phyloP scores from a whole-genome alignment of 2,113 vertebrate species.

The Hippocampus comes region DNA sequence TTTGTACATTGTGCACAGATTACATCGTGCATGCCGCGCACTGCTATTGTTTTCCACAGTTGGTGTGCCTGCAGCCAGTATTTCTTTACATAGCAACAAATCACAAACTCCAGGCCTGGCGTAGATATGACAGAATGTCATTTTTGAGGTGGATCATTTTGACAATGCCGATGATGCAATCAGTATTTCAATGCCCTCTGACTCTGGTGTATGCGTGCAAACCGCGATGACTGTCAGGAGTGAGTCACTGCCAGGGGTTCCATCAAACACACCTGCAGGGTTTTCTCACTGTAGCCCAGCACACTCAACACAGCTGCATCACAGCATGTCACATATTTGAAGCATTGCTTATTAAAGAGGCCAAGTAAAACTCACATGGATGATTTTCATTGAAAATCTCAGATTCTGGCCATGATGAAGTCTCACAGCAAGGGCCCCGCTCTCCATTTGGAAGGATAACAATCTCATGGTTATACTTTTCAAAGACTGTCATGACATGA shows the following conservation, averaged over 20 bases:
- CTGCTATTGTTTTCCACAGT: too few relatives aligned
- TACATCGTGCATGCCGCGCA: too few relatives aligned
- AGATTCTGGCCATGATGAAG: constrained; percentile 1
- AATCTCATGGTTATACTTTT: neutral
- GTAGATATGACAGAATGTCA: neutral
- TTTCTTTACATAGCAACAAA: neutral
- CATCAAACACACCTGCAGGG: constrained; percentile 70
- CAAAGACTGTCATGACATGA: constrained; percentile 8
- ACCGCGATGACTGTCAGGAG: constrained; percentile 52
- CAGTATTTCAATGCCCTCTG: constrained; percentile 33
- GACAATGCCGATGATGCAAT: neutral
- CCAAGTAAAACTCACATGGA: constrained; percentile 16
- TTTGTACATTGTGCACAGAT: neutral
- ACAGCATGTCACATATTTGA: constrained; percentile 29
- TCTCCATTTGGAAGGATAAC: constrained; percentile 7
- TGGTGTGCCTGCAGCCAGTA: neutral
- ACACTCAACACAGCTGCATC: constrained; percentile 54
- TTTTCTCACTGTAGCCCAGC: constrained; percentile 45
- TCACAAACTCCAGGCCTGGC: neutral
- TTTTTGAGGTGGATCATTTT: neutral
- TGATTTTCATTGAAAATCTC: constrained; percentile 21
- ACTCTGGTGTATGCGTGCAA: constrained; percentile 39
- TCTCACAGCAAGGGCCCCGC: neutral
- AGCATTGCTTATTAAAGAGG: neutral
- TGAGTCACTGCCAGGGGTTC: constrained; percentile 75